Evolutionary conservation across 1,140 invertebrate species (phyloP), one percentile per base, ranked within the genome.

Genomic region (Drosophila sulfurigaster): DNA sequence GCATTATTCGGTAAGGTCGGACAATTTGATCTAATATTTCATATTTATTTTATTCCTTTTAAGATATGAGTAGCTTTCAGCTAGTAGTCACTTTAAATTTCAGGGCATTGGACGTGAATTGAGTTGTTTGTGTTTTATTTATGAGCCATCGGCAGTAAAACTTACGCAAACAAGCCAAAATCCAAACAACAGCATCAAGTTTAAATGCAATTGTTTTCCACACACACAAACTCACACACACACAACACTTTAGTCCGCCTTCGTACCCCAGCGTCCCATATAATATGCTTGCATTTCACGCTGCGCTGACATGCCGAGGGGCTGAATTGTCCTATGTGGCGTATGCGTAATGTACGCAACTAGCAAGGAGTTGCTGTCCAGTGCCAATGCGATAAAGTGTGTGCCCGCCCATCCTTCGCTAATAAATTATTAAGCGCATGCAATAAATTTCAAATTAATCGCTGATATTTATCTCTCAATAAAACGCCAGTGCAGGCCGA

Each of bases 361-460:
- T 46, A 13, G 41, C 59, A 52, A 60, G 65, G 82, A 82, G 64
- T 59, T 51, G 64, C 15, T 64, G 63, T 30, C 15, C 20, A 25
- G 20, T 25, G 20, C 8, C 59, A 75, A 11, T 32, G 7, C 30
- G 2, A 32, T 32, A 77, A 76, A 46, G 71, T 49, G 15, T 60
- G 32, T 25, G 25, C 38, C 13, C 15, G 15, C 45, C 35, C 73
- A 58, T 56, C 66, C 76, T 57, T 72, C 78, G 85, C 85, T 89
- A 89, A 89, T 89, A 89, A 89, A 89, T 89, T 89, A 89, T 89
- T 89, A 90, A 89, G 85, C 85, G 78, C 85, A 79, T 56, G 81
- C 86, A 89, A 89, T 89, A 89, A 85, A 89, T 89, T 89, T 89
- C 86, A 89, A 89, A 89, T 89, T 89, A 89, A 89, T 89, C 85